Evolutionary conservation across 2,888 invertebrate genomes (phyloP), one percentile per base, ranked within the genome.

Genomic region (Aquatica leii): DNA sequence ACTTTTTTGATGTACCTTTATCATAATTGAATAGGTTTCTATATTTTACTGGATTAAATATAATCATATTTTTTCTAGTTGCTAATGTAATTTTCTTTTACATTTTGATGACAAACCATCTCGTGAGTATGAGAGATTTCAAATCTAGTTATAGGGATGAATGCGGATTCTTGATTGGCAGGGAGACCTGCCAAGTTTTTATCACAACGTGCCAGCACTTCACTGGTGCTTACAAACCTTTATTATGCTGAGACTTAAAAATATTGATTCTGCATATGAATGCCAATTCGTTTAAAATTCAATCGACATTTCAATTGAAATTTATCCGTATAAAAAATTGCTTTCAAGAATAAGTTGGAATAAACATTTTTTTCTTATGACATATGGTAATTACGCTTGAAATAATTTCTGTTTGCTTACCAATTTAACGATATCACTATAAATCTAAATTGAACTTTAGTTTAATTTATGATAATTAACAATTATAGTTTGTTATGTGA

Each of bases 121-220:
- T 61, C 60, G 59, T 56, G 61, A 56, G 52, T 52, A 9, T 54
- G 56, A 64, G 71, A 69, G 66, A 64, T 56, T 58, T 48, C 61
- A 77, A 78, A 78, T 76, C 76, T 75, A 76, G 77, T 78, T 78
- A 78, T 74, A 76, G 74, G 14, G 74, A 76, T 78, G 77, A 78
- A 78, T 77, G 73, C 73, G 72, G 59, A 63, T 61, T 69, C 69
- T 72, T 78, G 77, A 77, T 78, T 78, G 78, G 78, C 77, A 77
- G 71, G 77, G 74, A 74, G 74, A 74, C 75, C 75, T 76, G 77
- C 75, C 77, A 37, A 72, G 73, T 72, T 76, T 77, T 77, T 78
- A 78, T 78, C 77, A 75, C 69, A 69, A 69, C 70, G 71, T 71
- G 69, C 69, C 75, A 73, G 72, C 74, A 70, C 70, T 69, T 67